Conservation (phyloP, 1,140 invertebrate genomes). For the Pseudomyrmex pallidus region DNA sequence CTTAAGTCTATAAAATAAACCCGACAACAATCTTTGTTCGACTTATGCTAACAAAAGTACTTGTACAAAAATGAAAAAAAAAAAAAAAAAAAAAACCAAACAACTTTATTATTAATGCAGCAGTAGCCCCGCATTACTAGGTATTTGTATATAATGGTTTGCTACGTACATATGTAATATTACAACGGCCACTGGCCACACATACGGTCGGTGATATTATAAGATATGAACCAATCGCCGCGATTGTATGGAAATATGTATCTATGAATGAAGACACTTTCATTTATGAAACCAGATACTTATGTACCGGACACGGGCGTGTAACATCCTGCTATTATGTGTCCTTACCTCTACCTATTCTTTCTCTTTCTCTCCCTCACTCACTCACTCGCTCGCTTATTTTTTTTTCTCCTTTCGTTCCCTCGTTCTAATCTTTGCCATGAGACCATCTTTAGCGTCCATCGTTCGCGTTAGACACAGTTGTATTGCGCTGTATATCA, state of each 20-base stretch:
- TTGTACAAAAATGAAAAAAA: too few relatives aligned
- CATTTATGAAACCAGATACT: conserved; percentile 85
- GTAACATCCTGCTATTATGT: conserved; percentile 84
- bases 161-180: conserved; percentile 83
- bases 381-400: conserved; percentile 61
- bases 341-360: conserved; percentile 79
- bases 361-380: conserved; percentile 72
- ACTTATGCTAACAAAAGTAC: too few relatives aligned
- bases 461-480: conserved; percentile 45
- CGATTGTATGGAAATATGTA: conserved; percentile 85
- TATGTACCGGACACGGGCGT: conserved; percentile 83
- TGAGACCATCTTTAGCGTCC: conserved; percentile 42
- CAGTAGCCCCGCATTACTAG: conserved; percentile 79
- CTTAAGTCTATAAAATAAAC: too few relatives aligned
- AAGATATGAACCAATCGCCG: conserved; percentile 83
- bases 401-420: conserved; percentile 70
- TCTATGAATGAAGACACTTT: conserved; percentile 85
- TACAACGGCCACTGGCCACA: conserved; percentile 64
- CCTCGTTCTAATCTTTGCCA: conserved; percentile 21
- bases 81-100: too few relatives aligned
- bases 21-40: too few relatives aligned
- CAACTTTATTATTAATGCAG: conserved; percentile 83
- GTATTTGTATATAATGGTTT: conserved; percentile 84
- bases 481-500: conserved; percentile 22
- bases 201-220: conserved; percentile 82